Evolutionary conservation across 1,140 invertebrate genomes (phyloP).

Genomic region (Calosoma granatense): DNA sequence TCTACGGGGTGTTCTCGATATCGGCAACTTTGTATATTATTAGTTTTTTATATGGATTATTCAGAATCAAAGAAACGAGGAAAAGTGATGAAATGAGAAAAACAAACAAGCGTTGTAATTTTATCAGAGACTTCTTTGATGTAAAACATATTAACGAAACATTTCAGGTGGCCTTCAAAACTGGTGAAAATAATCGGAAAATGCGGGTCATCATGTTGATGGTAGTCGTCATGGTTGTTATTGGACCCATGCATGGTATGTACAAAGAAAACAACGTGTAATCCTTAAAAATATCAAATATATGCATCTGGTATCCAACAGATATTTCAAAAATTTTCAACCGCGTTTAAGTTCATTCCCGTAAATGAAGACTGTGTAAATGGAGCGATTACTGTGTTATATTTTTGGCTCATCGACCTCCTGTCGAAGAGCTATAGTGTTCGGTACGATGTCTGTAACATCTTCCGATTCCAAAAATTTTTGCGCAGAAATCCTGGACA

Average conservation of each 20-base stretch:
- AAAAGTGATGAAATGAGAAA: conserved; percentile 35
- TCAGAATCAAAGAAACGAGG: conserved; percentile 50
- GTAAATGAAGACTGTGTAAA: no score
- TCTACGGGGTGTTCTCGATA: conserved; percentile 68
- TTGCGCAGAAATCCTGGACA: no score
- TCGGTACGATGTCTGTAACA: no score
- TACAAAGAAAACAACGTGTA: conserved; percentile 16
- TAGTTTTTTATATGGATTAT: conserved; percentile 58
- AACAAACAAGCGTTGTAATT: conserved; percentile 26
- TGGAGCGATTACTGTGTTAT: no score
- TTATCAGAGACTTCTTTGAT: conserved; percentile 56
- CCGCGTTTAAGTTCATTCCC: no score
- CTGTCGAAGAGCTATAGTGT: no score
- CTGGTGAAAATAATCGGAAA: conserved; percentile 57
- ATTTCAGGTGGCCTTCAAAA: conserved; percentile 63
- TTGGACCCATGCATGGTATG: conserved; percentile 71
- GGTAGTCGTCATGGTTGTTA: conserved; percentile 70
- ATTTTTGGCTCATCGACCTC: no score
- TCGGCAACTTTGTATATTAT: conserved; percentile 62
- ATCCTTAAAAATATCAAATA: neutral
- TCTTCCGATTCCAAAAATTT: no score
- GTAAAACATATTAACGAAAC: conserved; percentile 61
- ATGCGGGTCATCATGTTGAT: conserved; percentile 63
- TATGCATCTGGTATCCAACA: neutral
- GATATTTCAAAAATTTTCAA: no score